Evolutionary conservation across 2,113 vertebrate species (phyloP).

Genomic region (Stegostoma tigrinum): DNA sequence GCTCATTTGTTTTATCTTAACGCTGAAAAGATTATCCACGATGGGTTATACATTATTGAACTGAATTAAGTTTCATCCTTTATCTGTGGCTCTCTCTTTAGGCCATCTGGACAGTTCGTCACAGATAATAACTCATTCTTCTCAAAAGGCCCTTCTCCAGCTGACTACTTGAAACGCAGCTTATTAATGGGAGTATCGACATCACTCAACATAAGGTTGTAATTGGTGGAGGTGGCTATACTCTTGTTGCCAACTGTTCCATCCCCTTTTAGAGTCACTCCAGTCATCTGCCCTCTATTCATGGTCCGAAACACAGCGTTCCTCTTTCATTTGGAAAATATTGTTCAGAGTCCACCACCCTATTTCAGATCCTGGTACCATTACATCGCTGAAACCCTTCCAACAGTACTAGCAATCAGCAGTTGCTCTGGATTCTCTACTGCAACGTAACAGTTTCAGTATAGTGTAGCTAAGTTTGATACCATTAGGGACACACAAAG

Average conservation of each 20-base stretch:
- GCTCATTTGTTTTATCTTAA: too few relatives aligned
- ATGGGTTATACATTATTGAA: constrained; percentile 22
- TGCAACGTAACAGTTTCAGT: not conserved
- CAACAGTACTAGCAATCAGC: not conserved
- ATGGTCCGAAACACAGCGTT: not conserved
- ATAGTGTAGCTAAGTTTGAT: not conserved
- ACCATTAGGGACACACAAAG: too few relatives aligned
- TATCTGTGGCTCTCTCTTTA: not conserved
- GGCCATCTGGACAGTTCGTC: not conserved
- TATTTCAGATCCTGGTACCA: not conserved
- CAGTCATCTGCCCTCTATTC: not conserved
- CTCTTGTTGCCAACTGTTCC: not conserved
- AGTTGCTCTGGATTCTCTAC: not conserved
- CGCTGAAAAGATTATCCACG: not conserved
- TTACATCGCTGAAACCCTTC: not conserved
- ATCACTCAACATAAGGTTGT: not conserved
- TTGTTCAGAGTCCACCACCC: not conserved
- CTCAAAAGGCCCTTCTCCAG: not conserved
- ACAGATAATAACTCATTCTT: constrained; percentile 12
- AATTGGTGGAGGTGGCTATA: too few relatives aligned
- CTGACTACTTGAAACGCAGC: not conserved
- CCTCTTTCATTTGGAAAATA: not conserved
- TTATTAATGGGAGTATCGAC: not conserved
- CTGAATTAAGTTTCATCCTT: constrained; percentile 7
- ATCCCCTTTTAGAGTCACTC: not conserved